Evolutionary conservation across 2,797 vertebrate genomes (phyloP).

Genomic region (Distichodus sexfasciatus): DNA sequence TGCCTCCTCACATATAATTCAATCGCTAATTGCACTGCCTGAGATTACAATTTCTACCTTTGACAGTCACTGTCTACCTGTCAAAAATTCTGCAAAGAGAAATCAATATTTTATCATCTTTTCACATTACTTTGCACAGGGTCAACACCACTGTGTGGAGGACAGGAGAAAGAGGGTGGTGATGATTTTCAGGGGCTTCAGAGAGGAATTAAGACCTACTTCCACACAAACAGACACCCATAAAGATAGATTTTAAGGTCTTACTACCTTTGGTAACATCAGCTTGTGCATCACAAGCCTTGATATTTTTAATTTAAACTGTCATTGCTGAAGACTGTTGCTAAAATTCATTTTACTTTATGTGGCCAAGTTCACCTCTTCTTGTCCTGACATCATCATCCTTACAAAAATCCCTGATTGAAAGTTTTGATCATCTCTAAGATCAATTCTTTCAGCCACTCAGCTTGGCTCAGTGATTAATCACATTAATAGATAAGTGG

Average conservation of each 20-base stretch:
- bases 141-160: constrained; percentile 2
- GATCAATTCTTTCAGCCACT: constrained; percentile 6
- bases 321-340: too few relatives aligned
- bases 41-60: constrained; percentile 49
- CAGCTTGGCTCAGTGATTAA: constrained; percentile 6
- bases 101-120: constrained; percentile 60
- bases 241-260: neutral
- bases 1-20: constrained; percentile 50
- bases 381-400: neutral
- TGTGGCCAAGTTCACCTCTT: neutral
- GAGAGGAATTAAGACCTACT: neutral
- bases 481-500: neutral
- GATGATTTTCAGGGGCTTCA: neutral
- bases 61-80: constrained; percentile 56
- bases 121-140: constrained; percentile 45
- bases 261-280: neutral
- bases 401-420: neutral
- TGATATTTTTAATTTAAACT: too few relatives aligned
- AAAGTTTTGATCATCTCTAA: neutral
- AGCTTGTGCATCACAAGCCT: too few relatives aligned
- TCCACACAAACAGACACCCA: constrained; percentile 1
- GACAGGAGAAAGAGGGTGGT: neutral
- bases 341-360: neutral
- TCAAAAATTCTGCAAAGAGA: constrained; percentile 53
- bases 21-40: constrained; percentile 50